Evolutionary conservation across 2,888 invertebrate genomes (phyloP).

Genomic region (Lasioglossum lativentre): DNA sequence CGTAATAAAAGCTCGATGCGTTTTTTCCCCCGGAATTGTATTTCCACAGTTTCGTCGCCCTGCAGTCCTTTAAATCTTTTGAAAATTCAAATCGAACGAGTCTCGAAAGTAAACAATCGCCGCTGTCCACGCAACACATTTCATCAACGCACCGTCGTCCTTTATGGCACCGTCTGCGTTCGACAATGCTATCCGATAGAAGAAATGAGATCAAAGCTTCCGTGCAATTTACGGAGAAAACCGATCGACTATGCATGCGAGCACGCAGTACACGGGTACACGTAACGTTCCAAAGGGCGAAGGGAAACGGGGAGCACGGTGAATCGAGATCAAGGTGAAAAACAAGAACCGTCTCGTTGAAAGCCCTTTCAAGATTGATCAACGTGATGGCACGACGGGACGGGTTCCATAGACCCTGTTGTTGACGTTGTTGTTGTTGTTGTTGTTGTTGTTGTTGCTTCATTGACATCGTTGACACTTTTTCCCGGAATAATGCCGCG

Average conservation of each 20-base stretch:
- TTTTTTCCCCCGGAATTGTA: not conserved
- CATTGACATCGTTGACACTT: conserved; percentile 16
- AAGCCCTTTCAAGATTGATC: conserved; percentile 65
- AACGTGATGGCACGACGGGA: conserved; percentile 21
- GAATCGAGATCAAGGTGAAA: conserved; percentile 29
- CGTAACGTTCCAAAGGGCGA: conserved; percentile 16
- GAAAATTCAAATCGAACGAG: conserved; percentile 20
- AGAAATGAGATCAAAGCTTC: conserved; percentile 37
- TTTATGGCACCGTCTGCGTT: conserved; percentile 37
- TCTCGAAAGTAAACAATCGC: conserved; percentile 12
- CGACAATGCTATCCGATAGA: conserved; percentile 21
- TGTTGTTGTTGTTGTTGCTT: conserved; percentile 13
- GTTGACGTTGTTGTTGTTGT: not conserved
- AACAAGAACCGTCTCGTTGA: conserved; percentile 44
- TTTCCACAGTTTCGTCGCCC: not conserved
- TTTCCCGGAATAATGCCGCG: not conserved
- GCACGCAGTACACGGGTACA: not conserved
- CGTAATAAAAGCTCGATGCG: not conserved
- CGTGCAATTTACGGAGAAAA: conserved; percentile 29
- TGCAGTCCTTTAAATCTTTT: not conserved
- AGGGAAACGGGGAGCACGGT: not conserved
- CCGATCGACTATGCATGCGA: conserved; percentile 29
- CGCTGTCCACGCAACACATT: conserved; percentile 26
- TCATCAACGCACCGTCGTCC: conserved; percentile 18
- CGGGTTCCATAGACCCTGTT: conserved; percentile 26